Conservation (phyloP, 2,797 vertebrate species). For the Mycteria americana region DNA sequence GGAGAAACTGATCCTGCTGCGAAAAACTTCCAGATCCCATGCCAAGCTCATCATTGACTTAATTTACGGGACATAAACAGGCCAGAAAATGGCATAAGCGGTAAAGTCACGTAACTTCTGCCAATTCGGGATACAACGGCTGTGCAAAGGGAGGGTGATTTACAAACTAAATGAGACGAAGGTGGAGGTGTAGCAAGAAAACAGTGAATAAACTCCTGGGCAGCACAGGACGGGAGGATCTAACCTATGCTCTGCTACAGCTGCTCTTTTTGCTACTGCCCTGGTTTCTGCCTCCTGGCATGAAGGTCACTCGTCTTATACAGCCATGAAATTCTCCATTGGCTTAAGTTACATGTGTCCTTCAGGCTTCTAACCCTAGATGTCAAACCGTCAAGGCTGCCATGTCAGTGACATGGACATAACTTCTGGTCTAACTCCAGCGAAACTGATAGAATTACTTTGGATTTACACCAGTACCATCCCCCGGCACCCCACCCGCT, state of each 20-base stretch:
- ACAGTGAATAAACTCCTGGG: not conserved
- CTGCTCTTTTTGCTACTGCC: not conserved
- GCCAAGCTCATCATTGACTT: slow-evolving; percentile 19
- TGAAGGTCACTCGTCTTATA: not conserved
- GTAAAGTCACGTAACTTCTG: not conserved
- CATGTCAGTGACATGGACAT: not conserved
- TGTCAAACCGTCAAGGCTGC: not conserved
- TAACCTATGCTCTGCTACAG: not conserved
- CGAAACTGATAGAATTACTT: not conserved
- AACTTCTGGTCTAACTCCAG: not conserved
- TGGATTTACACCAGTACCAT: not conserved
- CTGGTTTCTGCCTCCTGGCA: not conserved
- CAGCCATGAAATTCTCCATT: not conserved
- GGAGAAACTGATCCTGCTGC: not conserved
- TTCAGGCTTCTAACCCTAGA: not conserved
- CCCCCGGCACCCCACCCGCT: not conserved
- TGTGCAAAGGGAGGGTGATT: not conserved
- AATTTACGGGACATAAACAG: not conserved
- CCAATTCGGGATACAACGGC: not conserved
- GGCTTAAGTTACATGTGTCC: not conserved
- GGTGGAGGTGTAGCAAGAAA: not conserved
- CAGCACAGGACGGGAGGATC: not conserved
- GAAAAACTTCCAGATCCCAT: not conserved
- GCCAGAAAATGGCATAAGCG: not conserved
- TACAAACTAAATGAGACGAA: not conserved